phyloP scores from a whole-genome alignment of 2,888 invertebrate genomes.

The Odontothrips loti region DNA sequence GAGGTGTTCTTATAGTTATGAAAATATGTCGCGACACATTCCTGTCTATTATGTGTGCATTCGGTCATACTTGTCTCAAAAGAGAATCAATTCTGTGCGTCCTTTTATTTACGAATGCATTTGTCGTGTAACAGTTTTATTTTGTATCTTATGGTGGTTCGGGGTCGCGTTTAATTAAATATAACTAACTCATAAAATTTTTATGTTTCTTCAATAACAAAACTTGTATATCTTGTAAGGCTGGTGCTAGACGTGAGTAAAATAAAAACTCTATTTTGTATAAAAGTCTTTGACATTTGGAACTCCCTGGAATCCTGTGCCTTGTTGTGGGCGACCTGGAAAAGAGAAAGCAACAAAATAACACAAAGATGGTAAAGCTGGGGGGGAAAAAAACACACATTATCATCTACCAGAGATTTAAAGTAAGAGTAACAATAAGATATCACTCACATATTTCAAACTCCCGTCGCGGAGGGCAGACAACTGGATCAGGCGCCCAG shows the following conservation, averaged over 20 bases:
- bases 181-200: neutral
- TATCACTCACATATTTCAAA: neutral
- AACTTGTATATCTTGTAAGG: neutral
- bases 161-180: neutral
- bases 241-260: neutral
- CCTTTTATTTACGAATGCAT: neutral
- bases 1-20: too few species aligned
- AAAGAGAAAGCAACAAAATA: neutral
- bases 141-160: neutral
- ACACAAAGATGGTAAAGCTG: neutral
- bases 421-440: neutral
- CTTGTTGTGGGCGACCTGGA: conserved; percentile 9
- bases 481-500: neutral
- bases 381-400: neutral
- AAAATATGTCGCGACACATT: too few species aligned
- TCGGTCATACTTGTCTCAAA: too few species aligned
- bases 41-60: too few species aligned
- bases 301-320: neutral
- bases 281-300: conserved; percentile 9
- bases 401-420: neutral
- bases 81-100: too few species aligned
- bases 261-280: neutral
- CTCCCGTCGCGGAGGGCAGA: neutral
- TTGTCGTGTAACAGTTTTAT: neutral
- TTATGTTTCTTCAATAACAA: neutral